Evolutionary conservation across 2,113 vertebrate genomes (phyloP).

Genomic region (Leucosticte australis): DNA sequence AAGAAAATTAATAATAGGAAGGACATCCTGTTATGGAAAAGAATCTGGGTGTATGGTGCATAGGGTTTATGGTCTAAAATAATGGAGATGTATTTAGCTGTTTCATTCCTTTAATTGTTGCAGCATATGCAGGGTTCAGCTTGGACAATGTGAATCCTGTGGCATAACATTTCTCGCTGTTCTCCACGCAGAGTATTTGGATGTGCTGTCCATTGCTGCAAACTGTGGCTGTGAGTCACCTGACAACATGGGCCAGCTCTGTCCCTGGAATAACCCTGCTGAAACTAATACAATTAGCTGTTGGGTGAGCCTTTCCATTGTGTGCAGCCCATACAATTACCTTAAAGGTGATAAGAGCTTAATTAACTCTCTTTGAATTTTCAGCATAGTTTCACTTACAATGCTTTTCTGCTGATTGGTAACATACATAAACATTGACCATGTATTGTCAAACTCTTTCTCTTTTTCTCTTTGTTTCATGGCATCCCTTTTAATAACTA

Average conservation of each 20-base stretch:
- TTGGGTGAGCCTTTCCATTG: not conserved
- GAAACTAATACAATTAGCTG: not conserved
- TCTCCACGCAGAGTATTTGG: not conserved
- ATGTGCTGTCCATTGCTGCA: not conserved
- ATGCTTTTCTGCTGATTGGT: not conserved
- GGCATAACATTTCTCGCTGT: not conserved
- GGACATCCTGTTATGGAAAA: not conserved
- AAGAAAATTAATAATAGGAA: not conserved
- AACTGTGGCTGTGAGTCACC: not conserved
- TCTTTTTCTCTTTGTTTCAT: not conserved
- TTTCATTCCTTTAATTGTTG: not conserved
- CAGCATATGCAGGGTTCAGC: not conserved
- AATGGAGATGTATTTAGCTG: not conserved
- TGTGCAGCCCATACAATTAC: not conserved
- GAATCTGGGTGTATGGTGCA: not conserved
- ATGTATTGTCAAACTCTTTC: not conserved
- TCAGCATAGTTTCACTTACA: not conserved
- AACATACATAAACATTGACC: not conserved
- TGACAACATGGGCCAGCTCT: not conserved
- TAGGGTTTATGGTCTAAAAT: not conserved
- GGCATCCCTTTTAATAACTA: not conserved
- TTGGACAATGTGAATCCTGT: not conserved
- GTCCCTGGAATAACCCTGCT: not conserved
- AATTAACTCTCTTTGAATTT: conserved; percentile 24
- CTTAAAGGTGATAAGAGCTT: not conserved